These are phyloP conservation scores for Chrysogorgia sp. DNA, from an alignment of 92 coral and sea anemone species.

Conservation along the genomic window DNA sequence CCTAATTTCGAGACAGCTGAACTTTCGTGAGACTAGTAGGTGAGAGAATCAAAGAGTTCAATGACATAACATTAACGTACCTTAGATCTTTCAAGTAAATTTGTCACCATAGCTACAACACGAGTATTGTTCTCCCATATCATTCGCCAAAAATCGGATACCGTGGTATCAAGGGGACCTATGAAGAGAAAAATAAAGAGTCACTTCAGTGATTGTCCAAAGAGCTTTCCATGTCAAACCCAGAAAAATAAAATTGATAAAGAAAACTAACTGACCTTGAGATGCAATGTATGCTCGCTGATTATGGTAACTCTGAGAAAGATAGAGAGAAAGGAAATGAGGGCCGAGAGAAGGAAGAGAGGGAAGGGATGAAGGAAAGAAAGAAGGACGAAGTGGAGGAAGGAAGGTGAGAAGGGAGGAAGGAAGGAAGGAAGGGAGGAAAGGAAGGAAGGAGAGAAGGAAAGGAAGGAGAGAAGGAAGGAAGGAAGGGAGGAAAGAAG, in stretches of 20 bases:
- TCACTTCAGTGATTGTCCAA: not conserved
- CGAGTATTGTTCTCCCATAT: conserved; percentile 92
- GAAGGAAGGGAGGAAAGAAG: too few relatives aligned
- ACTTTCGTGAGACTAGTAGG: too few relatives aligned
- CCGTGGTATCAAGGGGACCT: conserved; percentile 88
- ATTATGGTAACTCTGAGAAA: conserved; percentile 74
- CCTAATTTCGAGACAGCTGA: too few relatives aligned
- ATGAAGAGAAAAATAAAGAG: conserved; percentile 2
- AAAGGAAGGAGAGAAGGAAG: too few relatives aligned
- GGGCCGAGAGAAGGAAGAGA: not conserved
- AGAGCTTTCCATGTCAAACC: too few relatives aligned
- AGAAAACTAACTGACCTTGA: conserved; percentile 68
- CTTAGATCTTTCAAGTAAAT: conserved; percentile 84
- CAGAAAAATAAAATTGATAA: too few relatives aligned
- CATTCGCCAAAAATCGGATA: conserved; percentile 96
- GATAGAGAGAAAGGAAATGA: not conserved
- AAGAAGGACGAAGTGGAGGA: not conserved
- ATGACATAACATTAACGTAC: conserved; percentile 39
- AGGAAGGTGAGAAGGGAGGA: not conserved
- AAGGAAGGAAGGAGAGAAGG: not conserved
- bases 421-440: not conserved
- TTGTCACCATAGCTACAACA: conserved; percentile 95
- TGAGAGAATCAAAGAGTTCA: too few relatives aligned
- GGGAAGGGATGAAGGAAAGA: not conserved
- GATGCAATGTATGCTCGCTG: conserved; percentile 91